These are phyloP conservation scores for Neria commutata DNA, from an alignment of 2,888 invertebrate species.

Conservation along the genomic window DNA sequence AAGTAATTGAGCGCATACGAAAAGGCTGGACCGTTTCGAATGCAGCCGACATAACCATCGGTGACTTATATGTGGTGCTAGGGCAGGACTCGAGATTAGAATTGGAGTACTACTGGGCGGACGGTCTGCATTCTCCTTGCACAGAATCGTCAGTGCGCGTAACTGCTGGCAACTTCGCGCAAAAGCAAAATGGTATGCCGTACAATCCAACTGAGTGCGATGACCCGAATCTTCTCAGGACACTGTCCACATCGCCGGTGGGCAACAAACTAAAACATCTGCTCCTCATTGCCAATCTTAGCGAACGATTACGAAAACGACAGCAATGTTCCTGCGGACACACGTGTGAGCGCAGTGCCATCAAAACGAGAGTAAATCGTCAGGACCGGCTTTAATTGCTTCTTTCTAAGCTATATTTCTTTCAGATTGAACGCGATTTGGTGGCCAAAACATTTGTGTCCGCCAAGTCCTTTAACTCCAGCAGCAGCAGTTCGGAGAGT, in stretches of 20 bases:
- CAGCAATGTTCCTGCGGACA: constrained; percentile 58
- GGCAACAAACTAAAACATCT: constrained; percentile 60
- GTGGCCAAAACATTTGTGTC: constrained; percentile 46
- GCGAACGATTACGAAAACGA: constrained; percentile 57
- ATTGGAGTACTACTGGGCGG: constrained; percentile 82
- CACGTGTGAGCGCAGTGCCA: constrained; percentile 51
- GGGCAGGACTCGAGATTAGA: constrained; percentile 72
- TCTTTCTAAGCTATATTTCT: constrained; percentile 6
- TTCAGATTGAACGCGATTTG: constrained; percentile 43
- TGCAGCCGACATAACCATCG: constrained; percentile 81
- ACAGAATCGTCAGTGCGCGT: background rate
- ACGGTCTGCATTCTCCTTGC: too few species aligned
- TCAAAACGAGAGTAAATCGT: constrained; percentile 43
- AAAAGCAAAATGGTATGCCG: constrained; percentile 41
- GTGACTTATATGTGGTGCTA: constrained; percentile 89
- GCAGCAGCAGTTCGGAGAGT: constrained; percentile 5
- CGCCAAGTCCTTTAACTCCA: constrained; percentile 42
- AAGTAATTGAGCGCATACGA: constrained; percentile 57
- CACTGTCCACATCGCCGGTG: constrained; percentile 44
- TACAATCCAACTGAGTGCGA: constrained; percentile 51
- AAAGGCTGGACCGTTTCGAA: constrained; percentile 80
- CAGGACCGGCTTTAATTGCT: constrained; percentile 2
- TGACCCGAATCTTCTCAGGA: constrained; percentile 45
- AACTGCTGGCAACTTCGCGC: constrained; percentile 1
- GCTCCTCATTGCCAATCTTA: constrained; percentile 59